Conservation (phyloP, 2,797 vertebrate genomes). For the Crocodylus rhombifer region DNA sequence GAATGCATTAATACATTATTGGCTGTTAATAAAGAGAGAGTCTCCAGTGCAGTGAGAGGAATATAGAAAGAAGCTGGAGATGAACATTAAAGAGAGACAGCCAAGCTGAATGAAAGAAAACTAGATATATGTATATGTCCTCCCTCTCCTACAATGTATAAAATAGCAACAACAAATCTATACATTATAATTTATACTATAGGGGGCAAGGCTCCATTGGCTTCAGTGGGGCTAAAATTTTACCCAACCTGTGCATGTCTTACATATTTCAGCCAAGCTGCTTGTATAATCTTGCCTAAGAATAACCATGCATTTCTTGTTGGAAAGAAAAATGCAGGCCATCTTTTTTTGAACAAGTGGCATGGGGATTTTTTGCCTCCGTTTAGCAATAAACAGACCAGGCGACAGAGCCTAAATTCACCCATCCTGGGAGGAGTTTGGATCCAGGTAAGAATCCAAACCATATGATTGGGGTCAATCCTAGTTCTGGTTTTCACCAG, state of each 20-base stretch:
- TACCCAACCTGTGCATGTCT: background rate
- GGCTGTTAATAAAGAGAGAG: constrained; percentile 53
- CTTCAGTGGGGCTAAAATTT: background rate
- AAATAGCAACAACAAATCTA: background rate
- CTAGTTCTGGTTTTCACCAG: too few species aligned
- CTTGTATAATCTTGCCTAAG: background rate
- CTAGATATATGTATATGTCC: background rate
- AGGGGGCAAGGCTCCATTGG: constrained; percentile 16
- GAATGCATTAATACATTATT: constrained; percentile 61
- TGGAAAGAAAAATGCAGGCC: too few species aligned
- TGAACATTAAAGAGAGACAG: background rate
- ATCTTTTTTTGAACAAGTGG: too few species aligned
- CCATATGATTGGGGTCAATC: too few species aligned
- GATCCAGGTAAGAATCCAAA: too few species aligned
- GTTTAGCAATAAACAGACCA: too few species aligned
- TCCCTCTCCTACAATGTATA: rapidly evolving
- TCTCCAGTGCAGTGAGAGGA: constrained; percentile 1
- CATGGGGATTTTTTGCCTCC: too few species aligned
- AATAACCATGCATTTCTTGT: too few species aligned
- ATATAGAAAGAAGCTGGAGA: constrained; percentile 15
- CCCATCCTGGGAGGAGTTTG: too few species aligned
- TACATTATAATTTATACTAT: background rate
- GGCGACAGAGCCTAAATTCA: too few species aligned
- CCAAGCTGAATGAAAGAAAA: background rate
- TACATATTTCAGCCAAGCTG: background rate